phyloP scores from a whole-genome alignment of 2,113 vertebrate genomes.

The Ailuropoda melanoleuca region DNA sequence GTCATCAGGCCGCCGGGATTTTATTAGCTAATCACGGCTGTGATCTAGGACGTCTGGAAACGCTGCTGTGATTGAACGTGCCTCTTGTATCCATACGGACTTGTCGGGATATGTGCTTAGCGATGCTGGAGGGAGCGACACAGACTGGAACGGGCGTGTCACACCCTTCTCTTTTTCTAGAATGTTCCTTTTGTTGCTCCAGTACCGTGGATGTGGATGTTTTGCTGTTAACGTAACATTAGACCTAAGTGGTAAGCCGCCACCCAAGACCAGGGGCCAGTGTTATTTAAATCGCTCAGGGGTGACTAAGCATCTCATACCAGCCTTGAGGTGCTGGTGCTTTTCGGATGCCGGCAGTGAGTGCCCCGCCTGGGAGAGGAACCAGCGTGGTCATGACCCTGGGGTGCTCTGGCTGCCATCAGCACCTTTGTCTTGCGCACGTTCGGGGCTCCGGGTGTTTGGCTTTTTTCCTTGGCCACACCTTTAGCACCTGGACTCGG shows the following conservation, averaged over 20 bases:
- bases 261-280: background rate
- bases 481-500: background rate
- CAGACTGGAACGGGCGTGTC: fast-evolving
- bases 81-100: background rate
- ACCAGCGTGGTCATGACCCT: fast-evolving
- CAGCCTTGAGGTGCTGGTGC: background rate
- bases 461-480: fast-evolving
- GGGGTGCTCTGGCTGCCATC: background rate
- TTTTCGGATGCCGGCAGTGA: fast-evolving
- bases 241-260: too few relatives aligned
- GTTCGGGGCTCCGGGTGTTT: fast-evolving
- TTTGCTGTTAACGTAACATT: background rate
- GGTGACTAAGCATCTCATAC: fast-evolving
- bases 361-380: fast-evolving
- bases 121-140: fast-evolving
- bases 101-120: background rate
- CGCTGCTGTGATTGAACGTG: conserved; percentile 18
- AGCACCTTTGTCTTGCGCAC: fast-evolving
- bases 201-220: background rate
- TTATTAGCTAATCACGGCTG: conserved; percentile 13
- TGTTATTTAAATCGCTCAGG: background rate
- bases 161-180: background rate
- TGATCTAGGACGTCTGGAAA: background rate
- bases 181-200: background rate
- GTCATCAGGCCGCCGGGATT: background rate